A percentile compares a stretch with the other conserved stretches of the same genome.
Evolutionary conservation across 2,888 invertebrate species (phyloP).

Genomic region (Acronicta aceris): DNA sequence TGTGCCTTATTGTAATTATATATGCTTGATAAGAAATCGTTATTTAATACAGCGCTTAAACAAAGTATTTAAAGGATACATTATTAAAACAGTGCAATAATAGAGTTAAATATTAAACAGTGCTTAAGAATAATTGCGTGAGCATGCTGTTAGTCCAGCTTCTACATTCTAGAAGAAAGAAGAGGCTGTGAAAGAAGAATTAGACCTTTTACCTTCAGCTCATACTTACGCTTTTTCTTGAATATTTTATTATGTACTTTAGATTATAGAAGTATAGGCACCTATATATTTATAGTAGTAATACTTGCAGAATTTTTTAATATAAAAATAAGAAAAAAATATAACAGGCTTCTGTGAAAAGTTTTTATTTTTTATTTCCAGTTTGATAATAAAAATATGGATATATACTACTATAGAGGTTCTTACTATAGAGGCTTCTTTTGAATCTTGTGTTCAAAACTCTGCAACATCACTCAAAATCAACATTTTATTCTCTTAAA

Average conservation of each 20-base stretch:
- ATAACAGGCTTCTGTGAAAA: too few relatives aligned
- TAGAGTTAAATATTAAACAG: constrained; percentile 14
- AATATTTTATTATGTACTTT: neutral
- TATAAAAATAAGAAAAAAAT: too few relatives aligned
- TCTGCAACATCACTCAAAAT: neutral
- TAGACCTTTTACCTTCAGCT: constrained; percentile 20
- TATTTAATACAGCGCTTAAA: neutral
- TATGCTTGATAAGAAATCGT: too few relatives aligned
- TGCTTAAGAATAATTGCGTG: constrained; percentile 25
- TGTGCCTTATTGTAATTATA: too few relatives aligned
- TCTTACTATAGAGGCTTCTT: too few relatives aligned
- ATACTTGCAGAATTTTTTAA: neutral
- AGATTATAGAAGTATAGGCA: too few relatives aligned
- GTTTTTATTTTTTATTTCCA: too few relatives aligned
- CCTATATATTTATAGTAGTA: too few relatives aligned
- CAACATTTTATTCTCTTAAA: too few relatives aligned
- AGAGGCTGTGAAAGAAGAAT: constrained; percentile 35
- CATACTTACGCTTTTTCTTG: constrained; percentile 45
- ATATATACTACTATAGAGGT: too few relatives aligned
- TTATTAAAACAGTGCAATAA: constrained; percentile 19
- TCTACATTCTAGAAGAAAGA: constrained; percentile 22
- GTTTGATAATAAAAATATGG: too few relatives aligned
- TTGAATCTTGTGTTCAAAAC: neutral
- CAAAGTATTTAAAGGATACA: neutral
- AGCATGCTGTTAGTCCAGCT: constrained; percentile 44